Conservation (phyloP, 2,113 vertebrate species). For the Heloderma charlesbogerti region DNA sequence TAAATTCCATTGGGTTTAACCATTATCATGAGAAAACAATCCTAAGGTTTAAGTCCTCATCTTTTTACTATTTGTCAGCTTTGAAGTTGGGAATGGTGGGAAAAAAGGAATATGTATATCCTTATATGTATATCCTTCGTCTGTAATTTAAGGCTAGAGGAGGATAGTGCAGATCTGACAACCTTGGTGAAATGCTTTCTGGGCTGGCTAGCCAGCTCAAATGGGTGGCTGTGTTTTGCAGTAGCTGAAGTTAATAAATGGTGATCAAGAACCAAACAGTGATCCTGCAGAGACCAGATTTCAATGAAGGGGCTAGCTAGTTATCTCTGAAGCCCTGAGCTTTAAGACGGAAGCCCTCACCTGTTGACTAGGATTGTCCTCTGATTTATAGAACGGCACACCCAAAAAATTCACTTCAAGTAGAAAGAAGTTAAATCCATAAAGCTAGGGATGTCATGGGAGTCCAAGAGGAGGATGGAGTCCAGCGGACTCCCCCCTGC, state of each 20-base stretch:
- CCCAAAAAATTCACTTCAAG: background rate
- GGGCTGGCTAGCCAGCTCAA: background rate
- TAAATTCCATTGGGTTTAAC: too few relatives aligned
- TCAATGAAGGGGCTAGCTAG: background rate
- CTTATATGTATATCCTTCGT: too few relatives aligned
- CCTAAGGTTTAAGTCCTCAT: too few relatives aligned
- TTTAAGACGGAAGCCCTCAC: background rate
- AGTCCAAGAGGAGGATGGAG: too few relatives aligned
- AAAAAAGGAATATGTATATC: too few relatives aligned
- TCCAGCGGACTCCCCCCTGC: too few relatives aligned
- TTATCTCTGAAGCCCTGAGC: background rate
- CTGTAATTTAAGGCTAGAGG: background rate
- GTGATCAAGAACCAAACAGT: background rate
- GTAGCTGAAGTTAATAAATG: background rate
- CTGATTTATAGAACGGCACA: background rate
- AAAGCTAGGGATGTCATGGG: too few relatives aligned
- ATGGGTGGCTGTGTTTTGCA: background rate
- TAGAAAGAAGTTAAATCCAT: background rate
- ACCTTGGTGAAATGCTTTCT: background rate
- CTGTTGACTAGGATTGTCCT: background rate
- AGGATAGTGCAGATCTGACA: background rate
- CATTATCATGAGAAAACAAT: too few relatives aligned
- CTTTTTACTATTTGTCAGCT: too few relatives aligned
- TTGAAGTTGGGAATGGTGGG: too few relatives aligned
- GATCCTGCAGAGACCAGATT: background rate